Base-by-base conservation (phyloP, 2,888 invertebrate species). In the Papilio protenor region DNA sequence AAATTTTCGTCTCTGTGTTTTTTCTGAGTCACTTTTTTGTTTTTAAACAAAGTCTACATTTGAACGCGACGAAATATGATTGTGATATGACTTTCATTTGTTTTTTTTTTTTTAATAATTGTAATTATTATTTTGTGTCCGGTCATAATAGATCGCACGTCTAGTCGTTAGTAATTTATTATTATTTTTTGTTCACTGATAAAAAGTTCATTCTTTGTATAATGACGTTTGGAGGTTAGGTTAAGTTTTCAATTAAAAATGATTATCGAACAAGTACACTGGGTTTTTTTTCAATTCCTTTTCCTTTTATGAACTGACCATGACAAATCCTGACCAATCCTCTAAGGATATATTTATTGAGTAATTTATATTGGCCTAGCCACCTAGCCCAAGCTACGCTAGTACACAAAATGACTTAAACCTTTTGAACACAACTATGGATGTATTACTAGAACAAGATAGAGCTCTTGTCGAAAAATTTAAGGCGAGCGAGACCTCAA, bases 91-190 rank as follows among this genome's bases (percentile, higher is more conserved):
- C 75, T 72, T 72, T 75, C 27, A 27, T 76, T 73, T 76, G 61
- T 76, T 77, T 78, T 76, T 70, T 74, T 80, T 77, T 71, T 72
- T 73, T 73, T 11, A 61, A 12, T 61, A 64, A 16, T 64, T 70
- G 76, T 80, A 81, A 47, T 83, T 45, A 40, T 84, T 83, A 85
- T 87, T 87, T 84, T 84, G 82, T 80, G 82, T 85, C 87, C 85
- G 86, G 88, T 88, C 86, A 81, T 64, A 90, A 90, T 91, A 91
- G 84, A 90, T 88, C 87, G 88, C 86, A 87, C 88, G 84, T 93
- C 94, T 94, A 94, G 94, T 94, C 94, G 90, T 88, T 93, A 91
- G 88, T 92, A 89, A 92, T 90, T 93, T 92, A 92, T 92, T 92
- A 92, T 92, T 91, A 87, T 86, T 81, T 75, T 84, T 84, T 66